phyloP scores from a whole-genome alignment of 1,140 invertebrate species.

The Anthonomus grandis region DNA sequence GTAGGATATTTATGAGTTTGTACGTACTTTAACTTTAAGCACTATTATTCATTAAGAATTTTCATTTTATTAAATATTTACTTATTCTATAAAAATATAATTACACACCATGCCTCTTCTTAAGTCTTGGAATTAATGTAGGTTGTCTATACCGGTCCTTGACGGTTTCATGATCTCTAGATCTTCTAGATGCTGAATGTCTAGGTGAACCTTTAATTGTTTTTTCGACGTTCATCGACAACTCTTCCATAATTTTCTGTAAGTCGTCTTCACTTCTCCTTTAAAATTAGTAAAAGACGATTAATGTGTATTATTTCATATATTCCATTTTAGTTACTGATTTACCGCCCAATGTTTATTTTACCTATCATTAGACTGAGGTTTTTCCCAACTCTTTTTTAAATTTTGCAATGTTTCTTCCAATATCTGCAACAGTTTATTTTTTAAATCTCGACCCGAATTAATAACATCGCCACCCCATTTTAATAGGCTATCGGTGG shows the following conservation, averaged over 20 bases:
- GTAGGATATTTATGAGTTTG: too few species aligned
- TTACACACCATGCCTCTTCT: slow-evolving; percentile 5
- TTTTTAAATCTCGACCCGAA: slow-evolving; percentile 36
- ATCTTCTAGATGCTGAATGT: not conserved
- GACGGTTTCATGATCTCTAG: not conserved
- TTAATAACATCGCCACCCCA: slow-evolving; percentile 38
- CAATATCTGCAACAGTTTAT: slow-evolving; percentile 29
- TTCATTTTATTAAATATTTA: too few species aligned
- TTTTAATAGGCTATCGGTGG: slow-evolving; percentile 29
- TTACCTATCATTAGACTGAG: not conserved
- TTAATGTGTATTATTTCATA: too few species aligned
- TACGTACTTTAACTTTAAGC: too few species aligned
- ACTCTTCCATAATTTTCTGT: slow-evolving; percentile 18
- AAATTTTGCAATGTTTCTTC: slow-evolving; percentile 27
- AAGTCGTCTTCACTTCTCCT: slow-evolving; percentile 25
- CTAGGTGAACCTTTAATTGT: slow-evolving; percentile 1
- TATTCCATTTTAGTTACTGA: too few species aligned
- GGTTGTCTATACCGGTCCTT: too few species aligned
- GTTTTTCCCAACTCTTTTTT: slow-evolving; percentile 24
- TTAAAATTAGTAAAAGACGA: too few species aligned
- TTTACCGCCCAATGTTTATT: too few species aligned
- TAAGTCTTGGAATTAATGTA: slow-evolving; percentile 14
- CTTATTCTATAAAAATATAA: slow-evolving; percentile 1
- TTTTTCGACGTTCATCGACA: slow-evolving; percentile 22
- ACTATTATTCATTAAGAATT: too few species aligned